These are phyloP conservation scores for Gryon sp. DNA, from an alignment of 1,140 invertebrate species.

Conservation along the genomic window DNA sequence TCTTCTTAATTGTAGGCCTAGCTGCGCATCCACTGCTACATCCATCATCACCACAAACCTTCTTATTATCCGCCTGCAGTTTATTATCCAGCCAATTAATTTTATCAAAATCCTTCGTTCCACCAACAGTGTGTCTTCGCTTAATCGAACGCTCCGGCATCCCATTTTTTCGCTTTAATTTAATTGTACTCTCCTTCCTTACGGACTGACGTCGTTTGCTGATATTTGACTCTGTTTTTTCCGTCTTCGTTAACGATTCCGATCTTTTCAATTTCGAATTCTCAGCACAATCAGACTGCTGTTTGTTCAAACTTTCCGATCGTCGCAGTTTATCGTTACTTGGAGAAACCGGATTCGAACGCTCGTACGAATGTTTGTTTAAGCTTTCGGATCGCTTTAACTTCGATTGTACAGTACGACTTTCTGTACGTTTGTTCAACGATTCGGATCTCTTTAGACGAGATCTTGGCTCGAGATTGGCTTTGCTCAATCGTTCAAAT, in stretches of 20 bases:
- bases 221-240: conserved; percentile 90
- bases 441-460: conserved; percentile 82
- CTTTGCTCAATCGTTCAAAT: conserved; percentile 74
- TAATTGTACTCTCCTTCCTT: conserved; percentile 80
- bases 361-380: conserved; percentile 77
- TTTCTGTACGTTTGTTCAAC: conserved; percentile 80
- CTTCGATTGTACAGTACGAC: conserved; percentile 68
- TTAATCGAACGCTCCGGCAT: conserved; percentile 89
- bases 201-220: conserved; percentile 84
- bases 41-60: conserved; percentile 77
- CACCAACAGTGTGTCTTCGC: conserved; percentile 94
- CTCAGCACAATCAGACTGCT: conserved; percentile 74
- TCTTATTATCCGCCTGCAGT: conserved; percentile 78
- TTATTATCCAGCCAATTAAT: conserved; percentile 82
- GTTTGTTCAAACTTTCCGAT: conserved; percentile 81
- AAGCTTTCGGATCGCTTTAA: conserved; percentile 77
- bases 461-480: conserved; percentile 70
- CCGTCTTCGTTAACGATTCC: conserved; percentile 87
- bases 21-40: conserved; percentile 58
- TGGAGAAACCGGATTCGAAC: conserved; percentile 70
- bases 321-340: conserved; percentile 79
- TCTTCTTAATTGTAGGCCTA: conserved; percentile 68
- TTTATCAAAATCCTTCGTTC: conserved; percentile 90
- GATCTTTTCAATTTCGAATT: conserved; percentile 81
- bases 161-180: conserved; percentile 86